Base-by-base conservation (phyloP, 1,140 invertebrate species). In the Trinorchestia longiramus region DNA sequence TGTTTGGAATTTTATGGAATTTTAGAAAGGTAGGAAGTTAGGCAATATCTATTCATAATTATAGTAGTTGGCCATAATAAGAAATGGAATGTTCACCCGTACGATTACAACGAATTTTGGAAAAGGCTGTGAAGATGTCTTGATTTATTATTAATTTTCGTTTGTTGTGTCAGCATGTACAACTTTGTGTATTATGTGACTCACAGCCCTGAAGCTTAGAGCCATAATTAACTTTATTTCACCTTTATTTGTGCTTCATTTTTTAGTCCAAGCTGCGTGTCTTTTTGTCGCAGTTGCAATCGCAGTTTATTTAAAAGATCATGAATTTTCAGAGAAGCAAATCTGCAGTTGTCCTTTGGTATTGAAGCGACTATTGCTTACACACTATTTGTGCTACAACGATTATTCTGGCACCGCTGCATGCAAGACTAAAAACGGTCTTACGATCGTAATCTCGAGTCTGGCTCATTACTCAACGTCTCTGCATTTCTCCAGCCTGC, bases 401-500 rank as follows among this genome's bases (percentile, higher is more conserved):
- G 62, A 77, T 77, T 23, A 77, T 36, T 77, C 62, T 77, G 62
- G 62, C 62, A 28, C 62, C 88, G 11, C 88, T 90, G 88, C 88
- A 90, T 3, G 88, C 43, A 15, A 43, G n/a, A 41, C 88, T 90
- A 42, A 19, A 42, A 90, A 90, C 88, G 88, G 88, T 43, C 88
- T 41, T 90, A 43, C 88, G 88, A 90, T 90, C 41, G 88, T 90
- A 90, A 90, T 90, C 88, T 90, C 88, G 43, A 42, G 88, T 11
- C 88, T 4, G 62, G 88, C 3, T 4, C 88, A 42, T 90, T 90
- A 90, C 88, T 90, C 88, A 90, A 90, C 88, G 41, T 42, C 41
- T 90, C 88, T 90, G 88, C 88, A 90, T 90, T 90, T 90, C 88
- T 43, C 88, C n/a, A 42, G n/a, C 88, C 23, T 42, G 43, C 88